Evolutionary conservation across 2,888 invertebrate genomes (phyloP).

Genomic region (Scaptomyza reducta): DNA sequence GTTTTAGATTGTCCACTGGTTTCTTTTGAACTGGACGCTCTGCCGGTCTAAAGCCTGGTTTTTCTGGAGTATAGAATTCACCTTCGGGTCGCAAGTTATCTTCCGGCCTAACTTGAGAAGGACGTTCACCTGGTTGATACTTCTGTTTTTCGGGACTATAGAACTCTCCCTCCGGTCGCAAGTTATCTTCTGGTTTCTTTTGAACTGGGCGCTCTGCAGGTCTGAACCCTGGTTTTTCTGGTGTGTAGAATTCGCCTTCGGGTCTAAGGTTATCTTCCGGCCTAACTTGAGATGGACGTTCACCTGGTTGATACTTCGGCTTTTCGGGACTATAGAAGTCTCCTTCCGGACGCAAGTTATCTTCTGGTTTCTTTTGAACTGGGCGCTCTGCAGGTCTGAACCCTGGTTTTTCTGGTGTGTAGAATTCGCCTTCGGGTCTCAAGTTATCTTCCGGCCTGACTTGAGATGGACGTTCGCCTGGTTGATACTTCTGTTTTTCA

Average conservation of each 20-base stretch:
- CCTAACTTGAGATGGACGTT: constrained; percentile 83
- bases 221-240: constrained; percentile 84
- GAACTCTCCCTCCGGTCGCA: constrained; percentile 86
- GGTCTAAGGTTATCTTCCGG: constrained; percentile 86
- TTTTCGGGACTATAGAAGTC: constrained; percentile 85
- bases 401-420: constrained; percentile 84
- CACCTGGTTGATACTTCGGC: constrained; percentile 85
- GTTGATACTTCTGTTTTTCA: constrained; percentile 32
- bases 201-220: constrained; percentile 68
- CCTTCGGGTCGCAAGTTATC: too few relatives aligned
- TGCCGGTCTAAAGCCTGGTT: too few relatives aligned
- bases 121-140: too few relatives aligned
- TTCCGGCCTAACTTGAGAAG: too few relatives aligned
- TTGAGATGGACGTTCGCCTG: constrained; percentile 32
- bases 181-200: constrained; percentile 82
- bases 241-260: constrained; percentile 86
- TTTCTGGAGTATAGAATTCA: too few relatives aligned
- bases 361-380: constrained; percentile 81
- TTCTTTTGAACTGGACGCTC: too few relatives aligned
- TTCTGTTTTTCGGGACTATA: too few relatives aligned
- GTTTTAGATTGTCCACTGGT: too few relatives aligned
- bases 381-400: constrained; percentile 82
- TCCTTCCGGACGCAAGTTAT: constrained; percentile 83
- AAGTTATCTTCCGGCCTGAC: constrained; percentile 65
- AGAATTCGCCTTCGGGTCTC: constrained; percentile 85